phyloP scores from a whole-genome alignment of 2,113 vertebrate species.

The Scopus umbretta region DNA sequence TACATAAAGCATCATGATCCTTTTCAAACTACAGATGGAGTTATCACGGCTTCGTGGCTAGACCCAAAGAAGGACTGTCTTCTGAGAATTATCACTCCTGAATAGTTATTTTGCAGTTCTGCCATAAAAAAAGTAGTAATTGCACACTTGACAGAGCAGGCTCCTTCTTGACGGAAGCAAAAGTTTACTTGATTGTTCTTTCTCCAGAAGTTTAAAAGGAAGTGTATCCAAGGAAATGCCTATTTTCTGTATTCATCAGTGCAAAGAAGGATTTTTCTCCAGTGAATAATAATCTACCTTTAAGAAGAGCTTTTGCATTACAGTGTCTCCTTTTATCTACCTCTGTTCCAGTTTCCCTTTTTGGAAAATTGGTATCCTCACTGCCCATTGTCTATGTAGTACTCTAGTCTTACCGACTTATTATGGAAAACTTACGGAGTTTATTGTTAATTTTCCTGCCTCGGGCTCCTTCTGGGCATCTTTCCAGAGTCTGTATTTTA shows the following conservation, averaged over 20 bases:
- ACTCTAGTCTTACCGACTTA: background rate
- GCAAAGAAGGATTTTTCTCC: background rate
- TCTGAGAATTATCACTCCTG: background rate
- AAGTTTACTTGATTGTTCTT: background rate
- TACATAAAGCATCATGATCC: background rate
- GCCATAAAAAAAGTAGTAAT: background rate
- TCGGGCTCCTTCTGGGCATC: background rate
- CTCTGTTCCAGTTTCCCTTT: background rate
- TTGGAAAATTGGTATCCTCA: background rate
- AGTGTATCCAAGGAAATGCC: background rate
- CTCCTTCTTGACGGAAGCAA: background rate
- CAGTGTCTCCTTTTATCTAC: background rate
- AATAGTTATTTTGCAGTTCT: background rate
- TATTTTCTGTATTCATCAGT: background rate
- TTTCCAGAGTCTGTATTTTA: conserved; percentile 12
- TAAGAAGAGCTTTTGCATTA: background rate
- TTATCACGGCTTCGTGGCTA: background rate
- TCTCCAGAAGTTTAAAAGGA: background rate
- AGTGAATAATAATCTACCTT: background rate
- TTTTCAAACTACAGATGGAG: background rate
- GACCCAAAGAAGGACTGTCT: background rate
- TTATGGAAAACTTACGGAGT: conserved; percentile 9
- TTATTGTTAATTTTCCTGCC: conserved; percentile 1
- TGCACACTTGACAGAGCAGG: background rate
- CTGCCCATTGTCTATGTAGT: background rate